Base-by-base conservation (phyloP, 2,113 vertebrate genomes). In the cat (Felis catus) region DNA sequence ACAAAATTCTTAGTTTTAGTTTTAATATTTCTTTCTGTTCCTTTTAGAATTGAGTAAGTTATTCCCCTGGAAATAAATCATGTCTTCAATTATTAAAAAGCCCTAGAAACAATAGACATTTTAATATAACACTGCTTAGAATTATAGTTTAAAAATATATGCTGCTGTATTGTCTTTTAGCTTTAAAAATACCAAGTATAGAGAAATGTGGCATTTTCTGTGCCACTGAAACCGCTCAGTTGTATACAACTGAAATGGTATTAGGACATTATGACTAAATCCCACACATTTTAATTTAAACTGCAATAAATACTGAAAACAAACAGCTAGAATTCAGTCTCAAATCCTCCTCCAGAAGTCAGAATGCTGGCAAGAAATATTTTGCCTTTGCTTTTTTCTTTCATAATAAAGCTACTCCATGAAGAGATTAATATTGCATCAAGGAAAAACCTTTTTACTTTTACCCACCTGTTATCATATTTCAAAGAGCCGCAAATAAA, bases 51-150 rank as follows among this genome's bases (percentile, higher is more conserved):
- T 53, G 31, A 92, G 4, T 91, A 79, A 93, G 39, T 76, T 91
- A 93, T 10, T 92, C 18, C 36, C 5, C 14, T 78, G 16, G 18
- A 95, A 93, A 82, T 39, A 96, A 94, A 91, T 95, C 48, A 70
- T 39, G 8, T 66, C 55, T 97, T 96, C 73, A 97, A 84, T 87
- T 95, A 96, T 93, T 97, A 97, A 95, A 36, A 61, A 97, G 13
- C 5, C 58, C 18, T 96, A 63, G 65, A 93, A 97, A 95, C 31
- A 91, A 84, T 11, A 76, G 65, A 18, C 31, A 41, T 82, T 92
- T 94, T 51, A 94, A 93, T 83, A 39, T 80, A 71, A 39, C 19
- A 73, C 18, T 79, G 27, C 53, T 68, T 84, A 91, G 23, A 97
- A 78, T 58, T 85, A 79, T 48, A 79, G 58, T 80, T 97, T 80